Evolutionary conservation across 2,113 vertebrate species (phyloP).

Genomic region (Strix aluco): DNA sequence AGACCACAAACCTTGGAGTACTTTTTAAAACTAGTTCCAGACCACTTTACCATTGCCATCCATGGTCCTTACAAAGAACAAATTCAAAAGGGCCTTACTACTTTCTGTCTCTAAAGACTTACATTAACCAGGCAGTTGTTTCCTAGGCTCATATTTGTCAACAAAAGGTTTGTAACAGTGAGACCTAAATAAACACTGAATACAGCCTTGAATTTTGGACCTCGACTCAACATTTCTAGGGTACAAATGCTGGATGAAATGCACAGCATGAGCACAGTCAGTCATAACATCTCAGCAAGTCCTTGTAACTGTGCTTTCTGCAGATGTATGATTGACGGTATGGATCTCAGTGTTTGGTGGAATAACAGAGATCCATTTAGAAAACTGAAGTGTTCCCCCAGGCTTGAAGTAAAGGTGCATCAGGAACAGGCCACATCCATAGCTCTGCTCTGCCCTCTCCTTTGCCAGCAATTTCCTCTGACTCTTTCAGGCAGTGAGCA

Average conservation of each 20-base stretch:
- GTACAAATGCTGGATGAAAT: not conserved
- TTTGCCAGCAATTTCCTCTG: not conserved
- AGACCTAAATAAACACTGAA: not conserved
- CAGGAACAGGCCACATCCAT: not conserved
- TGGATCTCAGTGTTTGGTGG: not conserved
- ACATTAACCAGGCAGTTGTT: not conserved
- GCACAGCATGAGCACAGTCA: not conserved
- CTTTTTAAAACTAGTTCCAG: not conserved
- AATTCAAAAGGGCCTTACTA: not conserved
- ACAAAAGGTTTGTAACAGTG: not conserved
- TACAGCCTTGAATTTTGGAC: not conserved
- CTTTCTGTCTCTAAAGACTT: not conserved
- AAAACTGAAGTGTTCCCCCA: not conserved
- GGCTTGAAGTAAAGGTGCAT: not conserved
- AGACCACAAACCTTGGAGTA: not conserved
- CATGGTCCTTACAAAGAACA: not conserved
- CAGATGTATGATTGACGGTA: not conserved
- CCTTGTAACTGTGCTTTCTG: not conserved
- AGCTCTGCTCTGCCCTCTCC: not conserved
- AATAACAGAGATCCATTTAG: not conserved
- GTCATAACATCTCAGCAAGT: not conserved
- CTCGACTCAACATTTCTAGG: not conserved
- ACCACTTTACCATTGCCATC: not conserved
- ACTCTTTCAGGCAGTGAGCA: not conserved
- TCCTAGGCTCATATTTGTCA: not conserved